These are phyloP conservation scores for Phaetusa simplex DNA, from an alignment of 2,113 vertebrate species.

Conservation along the genomic window DNA sequence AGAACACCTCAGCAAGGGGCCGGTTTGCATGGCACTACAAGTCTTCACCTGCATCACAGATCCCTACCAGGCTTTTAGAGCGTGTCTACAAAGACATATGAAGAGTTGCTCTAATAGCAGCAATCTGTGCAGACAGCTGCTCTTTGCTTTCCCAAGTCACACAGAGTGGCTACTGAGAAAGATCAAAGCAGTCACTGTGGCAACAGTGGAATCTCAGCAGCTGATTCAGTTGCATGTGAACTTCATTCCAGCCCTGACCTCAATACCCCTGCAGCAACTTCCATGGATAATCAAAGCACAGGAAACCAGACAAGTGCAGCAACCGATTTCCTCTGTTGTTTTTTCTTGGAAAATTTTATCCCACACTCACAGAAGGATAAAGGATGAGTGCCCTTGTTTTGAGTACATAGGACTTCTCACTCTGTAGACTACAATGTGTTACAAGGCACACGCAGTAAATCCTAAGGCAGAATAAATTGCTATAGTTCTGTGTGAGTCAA, in stretches of 20 bases:
- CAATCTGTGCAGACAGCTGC: neutral
- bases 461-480: neutral
- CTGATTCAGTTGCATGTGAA: neutral
- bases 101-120: neutral
- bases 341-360: neutral
- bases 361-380: neutral
- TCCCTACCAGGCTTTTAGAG: neutral
- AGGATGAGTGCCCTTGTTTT: neutral
- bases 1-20: neutral
- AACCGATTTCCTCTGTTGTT: neutral
- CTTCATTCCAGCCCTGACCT: neutral
- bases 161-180: neutral
- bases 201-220: conserved; percentile 24
- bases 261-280: neutral
- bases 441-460: neutral
- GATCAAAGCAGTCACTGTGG: conserved; percentile 58
- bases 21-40: neutral
- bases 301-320: neutral
- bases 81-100: neutral
- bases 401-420: neutral
- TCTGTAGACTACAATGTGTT: neutral
- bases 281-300: neutral
- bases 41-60: neutral
- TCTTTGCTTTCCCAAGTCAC: neutral
- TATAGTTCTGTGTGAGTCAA: neutral